Base-by-base conservation (phyloP, 1,140 invertebrate genomes). In the Physella acuta region DNA sequence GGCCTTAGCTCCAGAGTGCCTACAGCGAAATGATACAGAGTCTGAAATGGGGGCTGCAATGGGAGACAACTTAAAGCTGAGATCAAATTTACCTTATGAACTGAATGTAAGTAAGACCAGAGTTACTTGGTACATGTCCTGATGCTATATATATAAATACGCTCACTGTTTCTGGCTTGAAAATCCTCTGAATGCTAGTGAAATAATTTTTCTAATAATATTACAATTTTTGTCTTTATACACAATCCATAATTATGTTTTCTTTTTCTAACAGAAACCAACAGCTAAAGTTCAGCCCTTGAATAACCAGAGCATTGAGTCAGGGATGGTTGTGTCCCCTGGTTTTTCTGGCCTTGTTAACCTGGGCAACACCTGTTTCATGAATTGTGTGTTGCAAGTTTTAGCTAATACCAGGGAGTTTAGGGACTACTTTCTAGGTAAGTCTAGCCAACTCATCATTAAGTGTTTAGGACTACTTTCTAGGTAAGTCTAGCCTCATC, bases 321-420 rank as follows among this genome's bases (percentile, higher is more conserved):
- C 64, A 24, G 68, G 52, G 16, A 62, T 67, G 34, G 71, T 79
- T 51, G 70, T 70, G 30, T 49, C 59, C 30, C 78, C 74, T 20
- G 83, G 84, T 44, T 77, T 74, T 52, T 83, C 82, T 2, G 84
- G 85, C 2, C 74, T 85, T 14, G 82, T 84, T 56, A 86, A 86
- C 71, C 70, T 85, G 8, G 84, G 84, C 14, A 86, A 86, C 71
- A 86, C 84, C 1, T 86, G 85, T 70, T 86, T 85, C 71, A 84
- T 86, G 82, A 86, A 85, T 71, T 81, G 84, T 53, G 82, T 85
- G 14, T 66, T 88, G 26, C 87, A 88, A 75, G 85, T 81, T 70
- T 74, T 88, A n/a, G 79, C 85, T 26, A 84, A 85, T 70, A 83
- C 79, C 8, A 72, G 76, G 26, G 82, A 84, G 52, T 80, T 84